Conservation (phyloP, 2,113 vertebrate species). For the Syngnathus scovelli region DNA sequence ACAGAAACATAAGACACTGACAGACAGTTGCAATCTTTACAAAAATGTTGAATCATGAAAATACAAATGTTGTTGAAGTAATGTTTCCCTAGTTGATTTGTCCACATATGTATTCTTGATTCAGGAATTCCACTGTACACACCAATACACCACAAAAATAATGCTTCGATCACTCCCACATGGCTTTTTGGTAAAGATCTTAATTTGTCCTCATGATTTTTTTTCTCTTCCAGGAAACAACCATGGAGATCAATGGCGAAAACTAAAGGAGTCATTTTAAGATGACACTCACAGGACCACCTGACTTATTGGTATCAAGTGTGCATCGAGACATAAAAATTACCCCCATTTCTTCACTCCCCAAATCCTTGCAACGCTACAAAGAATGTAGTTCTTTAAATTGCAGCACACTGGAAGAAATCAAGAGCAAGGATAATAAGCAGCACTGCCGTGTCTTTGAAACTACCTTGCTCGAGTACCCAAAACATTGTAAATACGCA, state of each 20-base stretch:
- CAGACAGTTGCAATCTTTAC: too few relatives aligned
- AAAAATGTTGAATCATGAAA: too few relatives aligned
- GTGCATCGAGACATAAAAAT: slow-evolving; percentile 89
- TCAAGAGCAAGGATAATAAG: slow-evolving; percentile 79
- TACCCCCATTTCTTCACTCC: slow-evolving; percentile 70
- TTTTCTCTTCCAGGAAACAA: slow-evolving; percentile 57
- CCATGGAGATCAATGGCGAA: slow-evolving; percentile 78
- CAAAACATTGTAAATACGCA: slow-evolving; percentile 49
- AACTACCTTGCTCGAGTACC: slow-evolving; percentile 79
- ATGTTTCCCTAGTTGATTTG: too few relatives aligned
- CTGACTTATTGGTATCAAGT: slow-evolving; percentile 89
- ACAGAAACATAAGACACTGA: too few relatives aligned
- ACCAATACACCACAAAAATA: neutral
- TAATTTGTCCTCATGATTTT: slow-evolving; percentile 25
- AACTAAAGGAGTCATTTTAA: slow-evolving; percentile 79
- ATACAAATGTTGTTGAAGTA: too few relatives aligned
- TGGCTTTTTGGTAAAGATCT: neutral
- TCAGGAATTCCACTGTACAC: neutral
- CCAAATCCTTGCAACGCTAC: slow-evolving; percentile 65
- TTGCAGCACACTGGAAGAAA: slow-evolving; percentile 70
- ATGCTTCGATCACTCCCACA: neutral
- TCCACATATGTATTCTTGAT: neutral
- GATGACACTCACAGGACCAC: slow-evolving; percentile 98
- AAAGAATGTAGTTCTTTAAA: slow-evolving; percentile 81
- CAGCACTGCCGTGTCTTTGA: slow-evolving; percentile 89